These are phyloP conservation scores for Pyrochroa serraticornis DNA, from an alignment of 2,888 invertebrate species.

Conservation along the genomic window DNA sequence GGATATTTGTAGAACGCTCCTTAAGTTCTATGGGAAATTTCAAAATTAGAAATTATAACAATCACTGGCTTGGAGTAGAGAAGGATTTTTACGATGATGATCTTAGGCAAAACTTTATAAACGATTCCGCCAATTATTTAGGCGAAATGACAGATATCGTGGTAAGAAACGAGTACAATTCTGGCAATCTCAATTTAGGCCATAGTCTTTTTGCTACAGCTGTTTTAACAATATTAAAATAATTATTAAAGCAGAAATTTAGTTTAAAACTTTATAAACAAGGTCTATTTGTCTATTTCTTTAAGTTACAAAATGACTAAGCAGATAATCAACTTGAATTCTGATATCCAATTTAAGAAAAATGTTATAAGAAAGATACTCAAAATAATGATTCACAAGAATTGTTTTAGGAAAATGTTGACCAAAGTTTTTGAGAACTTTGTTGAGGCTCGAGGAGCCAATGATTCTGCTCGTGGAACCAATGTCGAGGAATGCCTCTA, in stretches of 20 bases:
- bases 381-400: slow-evolving; percentile 37
- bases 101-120: slow-evolving; percentile 49
- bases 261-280: too few species aligned
- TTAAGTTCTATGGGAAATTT: slow-evolving; percentile 46
- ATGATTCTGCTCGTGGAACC: too few species aligned
- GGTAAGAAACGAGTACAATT: slow-evolving; percentile 31
- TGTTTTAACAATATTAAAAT: too few species aligned
- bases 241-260: too few species aligned
- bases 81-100: slow-evolving; percentile 32
- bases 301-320: too few species aligned
- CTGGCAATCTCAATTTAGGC: slow-evolving; percentile 48
- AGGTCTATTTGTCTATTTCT: too few species aligned
- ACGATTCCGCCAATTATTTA: slow-evolving; percentile 39
- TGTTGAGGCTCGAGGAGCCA: too few species aligned
- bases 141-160: slow-evolving; percentile 39
- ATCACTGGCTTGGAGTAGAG: slow-evolving; percentile 48
- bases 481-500: too few species aligned
- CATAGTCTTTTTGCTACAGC: slow-evolving; percentile 53
- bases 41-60: slow-evolving; percentile 40
- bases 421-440: slow-evolving; percentile 47
- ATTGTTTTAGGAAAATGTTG: slow-evolving; percentile 45
- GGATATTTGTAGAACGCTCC: slow-evolving; percentile 41
- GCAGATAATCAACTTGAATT: too few species aligned
- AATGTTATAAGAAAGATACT: slow-evolving; percentile 19
- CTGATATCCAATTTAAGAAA: too few species aligned